Evolutionary conservation across 2,888 invertebrate genomes (phyloP).

Genomic region (Chelonus formosanus): DNA sequence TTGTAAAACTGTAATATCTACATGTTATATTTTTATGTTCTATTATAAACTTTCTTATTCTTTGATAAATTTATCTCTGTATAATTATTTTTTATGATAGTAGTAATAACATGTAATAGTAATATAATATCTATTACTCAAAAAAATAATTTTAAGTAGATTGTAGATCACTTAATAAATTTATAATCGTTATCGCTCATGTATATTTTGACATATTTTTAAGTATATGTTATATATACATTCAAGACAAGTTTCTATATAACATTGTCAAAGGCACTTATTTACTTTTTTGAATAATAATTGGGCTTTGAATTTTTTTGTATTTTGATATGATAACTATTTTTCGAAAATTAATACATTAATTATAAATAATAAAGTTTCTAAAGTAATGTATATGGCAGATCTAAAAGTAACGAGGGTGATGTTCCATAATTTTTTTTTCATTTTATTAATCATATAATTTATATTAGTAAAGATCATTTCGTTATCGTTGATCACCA

Average conservation of each 20-base stretch:
- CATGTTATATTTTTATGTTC: no score
- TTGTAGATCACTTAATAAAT: conserved; percentile 57
- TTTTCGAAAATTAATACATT: conserved; percentile 40
- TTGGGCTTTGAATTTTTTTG: conserved; percentile 39
- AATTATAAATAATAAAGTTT: conserved; percentile 44
- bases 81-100: conserved; percentile 33
- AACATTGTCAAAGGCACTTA: no score
- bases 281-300: neutral
- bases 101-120: conserved; percentile 42
- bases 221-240: conserved; percentile 43
- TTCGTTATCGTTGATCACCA: conserved; percentile 42
- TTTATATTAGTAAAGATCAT: conserved; percentile 9
- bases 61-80: neutral
- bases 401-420: conserved; percentile 51
- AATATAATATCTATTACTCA: conserved; percentile 39
- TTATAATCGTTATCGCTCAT: conserved; percentile 33
- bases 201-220: conserved; percentile 17
- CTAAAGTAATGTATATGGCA: conserved; percentile 58
- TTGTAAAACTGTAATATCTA: no score
- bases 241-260: neutral
- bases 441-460: conserved; percentile 11
- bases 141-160: conserved; percentile 56
- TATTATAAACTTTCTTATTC: neutral
- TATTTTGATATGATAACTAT: conserved; percentile 25
- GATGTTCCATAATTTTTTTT: conserved; percentile 31